Evolutionary conservation across 2,888 invertebrate species (phyloP), one percentile per base, ranked within the genome.

Genomic region (Drosophila gaucha): DNA sequence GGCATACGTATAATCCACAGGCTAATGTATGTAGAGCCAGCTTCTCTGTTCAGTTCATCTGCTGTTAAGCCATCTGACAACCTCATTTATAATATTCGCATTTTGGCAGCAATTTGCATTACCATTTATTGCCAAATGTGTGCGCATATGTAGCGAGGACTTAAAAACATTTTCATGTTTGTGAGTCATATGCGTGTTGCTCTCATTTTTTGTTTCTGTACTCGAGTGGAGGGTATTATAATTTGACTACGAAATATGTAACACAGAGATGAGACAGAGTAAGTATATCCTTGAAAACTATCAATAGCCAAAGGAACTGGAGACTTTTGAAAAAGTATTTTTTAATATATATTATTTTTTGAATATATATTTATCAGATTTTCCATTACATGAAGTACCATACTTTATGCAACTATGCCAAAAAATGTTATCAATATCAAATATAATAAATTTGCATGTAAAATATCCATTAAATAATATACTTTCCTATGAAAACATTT

Each of bases 51-150:
- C 35, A 33, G 49, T 63, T 70, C 30, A 38, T 47, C 26, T 58
- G 65, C 38, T 80, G 67, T 77, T 87, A 73, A 84, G 85, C 80
- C 87, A 87, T 73, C 82, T 80, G 87, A 65, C 87, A 64, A 67
- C 38, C 79, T 71, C 80, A 71, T 83, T 79, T 79, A 83, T 80
- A 67, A 59, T 54, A 64, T 59, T 56, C 54, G 65, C 51, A 67
- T 55, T 47, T 54, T 62, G 58, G 33, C 74, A 60, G 82, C 66
- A 82, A 74, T 82, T 87, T 78, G 74, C 64, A 82, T 87, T 86
- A 82, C 74, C 71, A n/a, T 78, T 80, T 85, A 85, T 80, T 71
- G 85, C 78, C 74, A 67, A 79, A 71, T 79, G 77, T 59, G 65
- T 16, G 8, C 22, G 31, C 38, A 33, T 69, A 78, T 58, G 68